These are phyloP conservation scores for Galaxias olidus DNA, from an alignment of 2,797 vertebrate genomes.

Conservation along the genomic window DNA sequence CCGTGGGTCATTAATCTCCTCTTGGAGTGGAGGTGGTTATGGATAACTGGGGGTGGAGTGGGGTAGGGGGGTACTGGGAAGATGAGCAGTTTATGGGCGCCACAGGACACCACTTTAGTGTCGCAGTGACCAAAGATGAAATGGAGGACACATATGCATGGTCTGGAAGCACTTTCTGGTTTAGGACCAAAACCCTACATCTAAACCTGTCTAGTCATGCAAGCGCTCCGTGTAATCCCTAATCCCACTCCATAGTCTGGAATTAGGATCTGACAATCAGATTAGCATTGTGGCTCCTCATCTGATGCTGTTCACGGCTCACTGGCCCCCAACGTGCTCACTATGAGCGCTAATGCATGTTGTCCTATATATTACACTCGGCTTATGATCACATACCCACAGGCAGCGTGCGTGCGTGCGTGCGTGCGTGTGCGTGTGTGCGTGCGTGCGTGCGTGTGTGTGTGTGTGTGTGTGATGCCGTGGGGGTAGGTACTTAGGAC, in stretches of 20 bases:
- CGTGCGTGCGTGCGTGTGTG: too few species aligned
- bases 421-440: too few species aligned
- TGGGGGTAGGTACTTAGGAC: too few species aligned
- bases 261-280: conserved; percentile 56
- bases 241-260: conserved; percentile 47
- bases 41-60: background rate
- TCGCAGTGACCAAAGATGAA: too few species aligned
- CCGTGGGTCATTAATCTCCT: conserved; percentile 35
- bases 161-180: conserved; percentile 11
- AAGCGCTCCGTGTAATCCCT: conserved; percentile 35
- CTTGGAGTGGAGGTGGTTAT: background rate
- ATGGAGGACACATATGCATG: background rate
- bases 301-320: conserved; percentile 21
- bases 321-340: conserved; percentile 5
- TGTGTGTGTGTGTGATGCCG: too few species aligned
- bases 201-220: conserved; percentile 53
- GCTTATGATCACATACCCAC: background rate
- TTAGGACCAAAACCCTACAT: conserved; percentile 22
- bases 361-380: conserved; percentile 38
- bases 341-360: conserved; percentile 35
- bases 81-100: background rate
- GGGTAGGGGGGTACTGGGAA: background rate
- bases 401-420: too few species aligned
- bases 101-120: background rate
- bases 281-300: conserved; percentile 40